Base-by-base conservation (phyloP, 1,140 invertebrate genomes). In the Hirudo medicinalis region DNA sequence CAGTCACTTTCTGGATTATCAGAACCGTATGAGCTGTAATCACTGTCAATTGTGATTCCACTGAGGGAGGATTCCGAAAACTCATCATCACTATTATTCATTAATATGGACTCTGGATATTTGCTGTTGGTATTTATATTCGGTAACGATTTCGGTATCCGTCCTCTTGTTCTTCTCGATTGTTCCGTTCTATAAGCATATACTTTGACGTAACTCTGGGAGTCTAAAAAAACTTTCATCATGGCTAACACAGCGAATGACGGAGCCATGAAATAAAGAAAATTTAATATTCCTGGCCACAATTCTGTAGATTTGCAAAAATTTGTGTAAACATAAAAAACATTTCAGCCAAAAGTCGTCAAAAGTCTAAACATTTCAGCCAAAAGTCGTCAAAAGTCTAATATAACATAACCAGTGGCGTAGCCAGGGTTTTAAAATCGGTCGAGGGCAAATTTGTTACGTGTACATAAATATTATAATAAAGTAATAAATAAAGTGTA, bases 251-350 rank as follows among this genome's bases (percentile, higher is more conserved):
- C 22, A 9, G 13, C 57, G 19, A 63, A 63, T 63, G 57, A 63
- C 29, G 57, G 57, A 9, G 11, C 57, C 57, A 63, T 63, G 57
- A 63, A 63, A 20, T 19, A 63, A 32, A 63, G 57, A 63, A 63
- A 63, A 32, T 63, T 63, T 32, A 63, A 32, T 32, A 63, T 63
- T 32, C 29, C 57, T 32, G 57, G 57, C 57, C 57, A 63, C 11
- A 63, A 13, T 22, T 32, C 57, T 63, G 29, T 13, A 32, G 29
- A 32, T 63, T 63, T 60, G 55, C 4, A 40, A 40, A 4, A 40
- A 40, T 4, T 40, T 49, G 15, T 49, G 11, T 17, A 49, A 49
- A 49, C 15, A 17, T 13, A 49, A 17, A 5, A 17, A 49, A 49
- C 1, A 17, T 49, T 49, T 15, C 9, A 49, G 13, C 15, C 43